A percentile compares a stretch with the other conserved stretches of the same genome.
Evolutionary conservation across 2,797 vertebrate species (phyloP).

Genomic region (Taeniopygia guttata): DNA sequence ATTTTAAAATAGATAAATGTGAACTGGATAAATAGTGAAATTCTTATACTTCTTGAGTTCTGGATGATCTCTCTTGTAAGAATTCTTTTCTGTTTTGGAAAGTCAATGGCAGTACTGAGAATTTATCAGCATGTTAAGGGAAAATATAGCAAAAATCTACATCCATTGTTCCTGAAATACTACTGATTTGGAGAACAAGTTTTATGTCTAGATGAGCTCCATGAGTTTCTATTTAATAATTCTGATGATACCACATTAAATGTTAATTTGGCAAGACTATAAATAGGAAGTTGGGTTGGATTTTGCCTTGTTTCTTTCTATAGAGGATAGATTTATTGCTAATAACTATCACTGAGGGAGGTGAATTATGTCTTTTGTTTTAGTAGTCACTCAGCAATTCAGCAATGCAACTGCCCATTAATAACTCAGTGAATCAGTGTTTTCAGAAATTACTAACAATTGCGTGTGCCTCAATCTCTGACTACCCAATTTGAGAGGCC

Average conservation of each 20-base stretch:
- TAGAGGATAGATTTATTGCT: neutral
- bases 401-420: neutral
- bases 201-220: neutral
- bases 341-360: neutral
- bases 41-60: neutral
- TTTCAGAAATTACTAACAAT: neutral
- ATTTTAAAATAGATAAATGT: neutral
- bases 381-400: neutral
- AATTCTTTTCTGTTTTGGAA: neutral
- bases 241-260: neutral
- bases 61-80: neutral
- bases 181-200: neutral
- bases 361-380: neutral
- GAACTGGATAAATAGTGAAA: neutral
- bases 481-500: neutral
- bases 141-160: neutral
- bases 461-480: neutral
- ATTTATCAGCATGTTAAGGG: neutral
- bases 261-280: neutral
- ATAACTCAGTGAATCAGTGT: neutral
- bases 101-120: neutral
- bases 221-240: neutral
- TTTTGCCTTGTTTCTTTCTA: neutral
- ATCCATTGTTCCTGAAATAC: neutral
- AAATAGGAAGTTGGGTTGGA: neutral